phyloP scores from a whole-genome alignment of 2,113 vertebrate species.

The Eptatretus burgeri region DNA sequence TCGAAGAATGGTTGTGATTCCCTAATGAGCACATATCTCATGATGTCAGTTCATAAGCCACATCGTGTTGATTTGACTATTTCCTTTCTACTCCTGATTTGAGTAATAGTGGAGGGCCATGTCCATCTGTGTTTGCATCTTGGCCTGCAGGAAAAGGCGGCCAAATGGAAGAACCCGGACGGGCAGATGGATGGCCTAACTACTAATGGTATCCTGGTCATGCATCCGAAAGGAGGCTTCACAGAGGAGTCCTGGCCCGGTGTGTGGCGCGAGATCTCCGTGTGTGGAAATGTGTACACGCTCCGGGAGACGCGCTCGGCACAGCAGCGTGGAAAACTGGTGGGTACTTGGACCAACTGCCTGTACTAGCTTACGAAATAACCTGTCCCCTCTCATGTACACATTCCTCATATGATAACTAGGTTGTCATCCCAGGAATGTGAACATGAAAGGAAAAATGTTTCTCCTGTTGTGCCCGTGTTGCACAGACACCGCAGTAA shows the following conservation, averaged over 20 bases:
- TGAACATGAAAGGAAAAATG: no score
- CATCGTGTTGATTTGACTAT: background rate
- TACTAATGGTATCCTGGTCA: conserved; percentile 81
- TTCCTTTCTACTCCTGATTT: background rate
- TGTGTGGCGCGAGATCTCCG: conserved; percentile 81
- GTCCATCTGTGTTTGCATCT: background rate
- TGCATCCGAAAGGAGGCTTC: conserved; percentile 81
- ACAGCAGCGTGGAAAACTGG: conserved; percentile 73
- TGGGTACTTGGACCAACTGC: conserved; percentile 16
- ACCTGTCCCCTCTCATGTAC: no score
- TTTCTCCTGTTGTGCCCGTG: no score
- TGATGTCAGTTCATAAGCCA: no score
- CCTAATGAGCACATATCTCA: no score
- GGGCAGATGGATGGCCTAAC: conserved; percentile 96
- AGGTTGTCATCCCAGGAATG: no score
- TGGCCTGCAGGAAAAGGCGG: conserved; percentile 53
- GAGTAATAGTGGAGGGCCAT: no score
- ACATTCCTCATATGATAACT: no score
- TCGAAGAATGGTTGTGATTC: no score
- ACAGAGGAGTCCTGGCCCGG: conserved; percentile 69
- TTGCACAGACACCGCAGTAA: no score
- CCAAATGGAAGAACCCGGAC: conserved; percentile 95
- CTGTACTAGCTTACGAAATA: no score
- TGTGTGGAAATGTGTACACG: conserved; percentile 84
- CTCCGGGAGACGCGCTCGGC: conserved; percentile 80